These are phyloP conservation scores for Hypolimnas misippus DNA, from an alignment of 2,888 invertebrate genomes.

Conservation along the genomic window DNA sequence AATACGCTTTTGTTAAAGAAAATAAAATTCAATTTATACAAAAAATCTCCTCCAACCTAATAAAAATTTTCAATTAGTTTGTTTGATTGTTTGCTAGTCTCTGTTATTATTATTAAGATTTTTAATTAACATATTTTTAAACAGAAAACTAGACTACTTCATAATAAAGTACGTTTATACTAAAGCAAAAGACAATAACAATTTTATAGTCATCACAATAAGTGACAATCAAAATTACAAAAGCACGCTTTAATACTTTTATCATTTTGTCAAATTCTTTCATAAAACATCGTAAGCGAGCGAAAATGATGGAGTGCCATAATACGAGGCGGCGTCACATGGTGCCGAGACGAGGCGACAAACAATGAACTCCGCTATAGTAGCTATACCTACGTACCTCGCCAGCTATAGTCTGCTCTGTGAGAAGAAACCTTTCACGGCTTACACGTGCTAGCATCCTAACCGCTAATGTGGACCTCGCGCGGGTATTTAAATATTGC, in stretches of 20 bases:
- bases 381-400: background rate
- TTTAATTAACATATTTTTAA: too few species aligned
- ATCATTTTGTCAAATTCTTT: constrained; percentile 1
- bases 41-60: too few species aligned
- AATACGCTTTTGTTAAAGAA: background rate
- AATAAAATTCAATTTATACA: background rate
- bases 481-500: background rate
- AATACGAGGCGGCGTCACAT: constrained; percentile 22
- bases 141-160: too few species aligned
- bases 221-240: background rate
- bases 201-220: background rate
- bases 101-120: too few species aligned
- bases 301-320: constrained; percentile 12
- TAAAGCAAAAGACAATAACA: background rate
- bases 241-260: background rate
- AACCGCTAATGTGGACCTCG: background rate
- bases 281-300: constrained; percentile 8
- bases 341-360: constrained; percentile 19
- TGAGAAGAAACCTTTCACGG: background rate
- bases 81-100: too few species aligned
- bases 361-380: constrained; percentile 22
- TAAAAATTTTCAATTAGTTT: too few species aligned
- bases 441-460: background rate
- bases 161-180: background rate
- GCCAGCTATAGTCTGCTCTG: background rate